Evolutionary conservation across 2,888 invertebrate species (phyloP).

Genomic region (Cheiracanthium punctorium): DNA sequence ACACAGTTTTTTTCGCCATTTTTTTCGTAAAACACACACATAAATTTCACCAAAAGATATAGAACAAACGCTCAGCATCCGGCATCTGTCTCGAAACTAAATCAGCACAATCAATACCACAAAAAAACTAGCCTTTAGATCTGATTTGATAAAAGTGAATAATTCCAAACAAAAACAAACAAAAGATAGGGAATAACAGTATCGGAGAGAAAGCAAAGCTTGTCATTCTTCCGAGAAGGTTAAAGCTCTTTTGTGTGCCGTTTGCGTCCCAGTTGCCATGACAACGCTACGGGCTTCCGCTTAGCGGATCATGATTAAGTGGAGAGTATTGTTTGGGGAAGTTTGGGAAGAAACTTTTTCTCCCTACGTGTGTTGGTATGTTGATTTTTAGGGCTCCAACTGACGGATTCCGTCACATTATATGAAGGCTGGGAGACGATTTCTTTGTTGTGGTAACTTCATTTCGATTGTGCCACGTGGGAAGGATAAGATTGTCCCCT

Average conservation of each 20-base stretch:
- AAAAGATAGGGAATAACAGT: not conserved
- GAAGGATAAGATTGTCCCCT: no score
- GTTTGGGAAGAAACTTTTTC: not conserved
- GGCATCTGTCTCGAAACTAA: not conserved
- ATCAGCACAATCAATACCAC: not conserved
- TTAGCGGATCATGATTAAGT: conserved; percentile 12
- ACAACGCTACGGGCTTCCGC: conserved; percentile 23
- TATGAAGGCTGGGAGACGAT: no score
- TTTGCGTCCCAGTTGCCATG: conserved; percentile 41
- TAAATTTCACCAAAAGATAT: no score
- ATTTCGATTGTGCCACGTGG: no score
- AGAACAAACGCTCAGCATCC: no score
- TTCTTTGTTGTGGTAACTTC: no score
- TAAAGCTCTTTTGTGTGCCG: conserved; percentile 38
- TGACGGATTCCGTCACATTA: no score
- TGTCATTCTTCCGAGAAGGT: conserved; percentile 49
- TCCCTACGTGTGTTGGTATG: no score
- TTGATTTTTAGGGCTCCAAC: not conserved
- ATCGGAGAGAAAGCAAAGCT: not conserved
- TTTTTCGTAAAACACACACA: no score
- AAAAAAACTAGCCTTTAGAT: not conserved
- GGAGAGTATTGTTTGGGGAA: not conserved
- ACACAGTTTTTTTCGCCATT: no score
- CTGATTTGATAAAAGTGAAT: not conserved
- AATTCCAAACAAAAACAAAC: conserved; percentile 6